phyloP scores from a whole-genome alignment of 2,113 vertebrate genomes.

The Todiramphus saurophagus region DNA sequence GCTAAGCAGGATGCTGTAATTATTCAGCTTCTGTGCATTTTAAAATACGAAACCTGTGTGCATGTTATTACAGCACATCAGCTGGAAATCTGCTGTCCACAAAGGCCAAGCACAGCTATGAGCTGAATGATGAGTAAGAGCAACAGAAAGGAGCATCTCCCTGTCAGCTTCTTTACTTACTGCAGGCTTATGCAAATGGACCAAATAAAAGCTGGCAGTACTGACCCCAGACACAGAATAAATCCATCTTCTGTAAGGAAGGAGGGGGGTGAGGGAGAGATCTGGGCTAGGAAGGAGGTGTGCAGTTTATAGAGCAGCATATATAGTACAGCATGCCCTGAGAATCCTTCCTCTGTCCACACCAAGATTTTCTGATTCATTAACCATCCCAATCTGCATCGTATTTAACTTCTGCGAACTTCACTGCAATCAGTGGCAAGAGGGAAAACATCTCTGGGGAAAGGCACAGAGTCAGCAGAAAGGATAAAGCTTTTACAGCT shows the following conservation, averaged over 20 bases:
- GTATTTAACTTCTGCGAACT: slow-evolving; percentile 24
- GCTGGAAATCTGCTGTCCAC: slow-evolving; percentile 69
- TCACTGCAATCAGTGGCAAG: not conserved
- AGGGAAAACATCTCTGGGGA: not conserved
- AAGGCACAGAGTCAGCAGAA: slow-evolving; percentile 34
- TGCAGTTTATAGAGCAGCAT: not conserved
- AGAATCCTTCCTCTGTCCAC: not conserved
- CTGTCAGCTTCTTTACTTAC: not conserved
- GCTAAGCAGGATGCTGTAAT: slow-evolving; percentile 41
- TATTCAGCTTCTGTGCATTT: slow-evolving; percentile 68
- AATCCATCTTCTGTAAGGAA: slow-evolving; percentile 25
- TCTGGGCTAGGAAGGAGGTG: not conserved
- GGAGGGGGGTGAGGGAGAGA: not conserved
- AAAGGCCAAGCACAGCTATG: slow-evolving; percentile 59
- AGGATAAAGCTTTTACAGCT: not conserved
- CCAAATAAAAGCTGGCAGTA: not conserved
- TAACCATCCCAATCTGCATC: slow-evolving; percentile 1
- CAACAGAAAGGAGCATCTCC: slow-evolving; percentile 5
- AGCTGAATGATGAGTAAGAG: slow-evolving; percentile 56
- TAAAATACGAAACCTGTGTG: slow-evolving; percentile 56
- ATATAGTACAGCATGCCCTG: not conserved
- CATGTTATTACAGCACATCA: slow-evolving; percentile 60
- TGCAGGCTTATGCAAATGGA: slow-evolving; percentile 35
- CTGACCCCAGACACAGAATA: slow-evolving; percentile 43
- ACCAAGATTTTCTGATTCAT: slow-evolving; percentile 22